These are phyloP conservation scores for Drosophila mojavensis DNA, from an alignment of 1,140 invertebrate genomes.

Conservation along the genomic window DNA sequence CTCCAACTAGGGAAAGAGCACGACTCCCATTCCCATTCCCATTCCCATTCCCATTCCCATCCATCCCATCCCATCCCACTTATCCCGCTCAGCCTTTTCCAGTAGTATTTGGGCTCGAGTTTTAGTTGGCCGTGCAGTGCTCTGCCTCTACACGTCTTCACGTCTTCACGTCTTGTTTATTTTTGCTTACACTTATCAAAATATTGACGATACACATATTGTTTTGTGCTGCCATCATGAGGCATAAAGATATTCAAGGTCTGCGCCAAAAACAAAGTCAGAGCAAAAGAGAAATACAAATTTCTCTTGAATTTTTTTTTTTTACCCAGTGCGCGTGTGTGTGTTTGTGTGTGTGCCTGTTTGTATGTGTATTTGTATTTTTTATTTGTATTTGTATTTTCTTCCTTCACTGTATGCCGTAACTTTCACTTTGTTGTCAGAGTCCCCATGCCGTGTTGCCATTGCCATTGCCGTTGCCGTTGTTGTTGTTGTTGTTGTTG, in stretches of 20 bases:
- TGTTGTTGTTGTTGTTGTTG: background rate
- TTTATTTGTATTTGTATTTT: background rate
- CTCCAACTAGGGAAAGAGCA: too few relatives aligned
- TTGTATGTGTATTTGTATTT: background rate
- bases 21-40: background rate
- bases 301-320: slow-evolving; percentile 61
- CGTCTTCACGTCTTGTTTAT: slow-evolving; percentile 73
- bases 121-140: slow-evolving; percentile 48
- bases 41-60: background rate
- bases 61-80: background rate
- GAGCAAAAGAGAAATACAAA: slow-evolving; percentile 41
- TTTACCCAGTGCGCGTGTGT: slow-evolving; percentile 37
- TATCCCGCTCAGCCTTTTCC: slow-evolving; percentile 5
- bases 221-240: slow-evolving; percentile 56
- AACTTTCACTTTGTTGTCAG: slow-evolving; percentile 74
- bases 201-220: slow-evolving; percentile 77
- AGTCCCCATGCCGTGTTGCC: slow-evolving; percentile 13
- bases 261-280: slow-evolving; percentile 28
- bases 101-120: slow-evolving; percentile 41
- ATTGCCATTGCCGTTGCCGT: background rate
- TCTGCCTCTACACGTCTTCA: slow-evolving; percentile 12
- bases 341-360: slow-evolving; percentile 5
- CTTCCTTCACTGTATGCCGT: slow-evolving; percentile 21
- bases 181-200: slow-evolving; percentile 81
- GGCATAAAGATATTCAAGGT: slow-evolving; percentile 70